Base-by-base conservation (phyloP, 2,113 vertebrate species). In the Engystomops pustulosus region DNA sequence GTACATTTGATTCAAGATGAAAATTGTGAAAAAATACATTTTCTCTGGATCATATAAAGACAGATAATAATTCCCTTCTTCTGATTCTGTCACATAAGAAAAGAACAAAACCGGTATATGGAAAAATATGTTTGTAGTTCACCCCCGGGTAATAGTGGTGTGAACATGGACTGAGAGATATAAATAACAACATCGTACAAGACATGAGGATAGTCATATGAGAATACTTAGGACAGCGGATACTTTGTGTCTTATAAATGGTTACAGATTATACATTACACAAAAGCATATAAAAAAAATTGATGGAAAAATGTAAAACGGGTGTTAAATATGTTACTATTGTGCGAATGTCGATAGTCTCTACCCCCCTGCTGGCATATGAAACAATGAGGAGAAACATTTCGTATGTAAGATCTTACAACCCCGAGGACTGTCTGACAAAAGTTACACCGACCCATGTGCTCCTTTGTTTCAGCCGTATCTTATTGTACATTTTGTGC, bases 381-480 rank as follows among this genome's bases (percentile, higher is more conserved):
- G 20, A 2, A 67, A 65, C 60, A 34, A 15, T 30, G 12, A 65
- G 25, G 17, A 34, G 32, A 1, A 6, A 25, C 6, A 36, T 17
- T 17, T 7, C 7, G 1, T 36, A 18, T 20, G 17, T 36, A 15
- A 62, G 55, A 30, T 32, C 62, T 67, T 17, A 32, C 27, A 58
- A 32, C 58, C 25, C 1, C 17, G 27, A 27, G 25, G 12, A 17
- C 58, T 34, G 18, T 8, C 18, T 67, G 32, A 36, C 7, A 67
- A 32, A 67, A 67, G 62, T 67, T 67, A 67, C 62, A 25, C 1
- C 20, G 14, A 34, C 62, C 62, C 62, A 36, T 32, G 30, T 67
- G 62, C 62, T 67, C 62, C 62, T 67, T 67, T 67, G 62, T 67
- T 34, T 67, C 62, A 20, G 7, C 17, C 62, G 36, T 67, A 67